Evolutionary conservation across 2,797 vertebrate genomes (phyloP), one percentile per base, ranked within the genome.

Genomic region (Thunnus albacares): DNA sequence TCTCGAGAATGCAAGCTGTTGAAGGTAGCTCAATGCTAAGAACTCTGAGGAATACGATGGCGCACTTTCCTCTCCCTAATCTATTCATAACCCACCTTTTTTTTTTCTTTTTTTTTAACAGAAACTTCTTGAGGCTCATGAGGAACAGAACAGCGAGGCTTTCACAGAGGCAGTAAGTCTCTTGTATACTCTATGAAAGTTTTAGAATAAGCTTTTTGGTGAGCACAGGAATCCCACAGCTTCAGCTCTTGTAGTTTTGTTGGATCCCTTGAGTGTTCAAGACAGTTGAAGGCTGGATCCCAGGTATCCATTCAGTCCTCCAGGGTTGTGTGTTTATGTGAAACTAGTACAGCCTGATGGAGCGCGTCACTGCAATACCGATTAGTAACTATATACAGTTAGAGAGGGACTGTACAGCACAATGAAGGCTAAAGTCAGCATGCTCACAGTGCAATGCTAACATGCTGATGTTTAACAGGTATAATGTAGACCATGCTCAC

Each of bases 121-220:
- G 98, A 99, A 99, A 97, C 97, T 99, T 84, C 95, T 99, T 71
- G 98, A 99, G 87, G 98, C 98, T 84, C 97, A 99, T 0, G 98
- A 99, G 93, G 98, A 99, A 93, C 98, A 99, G 90, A 99, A 99
- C 93, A 93, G 95, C 0, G 98, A 99, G 58, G 97, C 97, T 0
- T 99, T 99, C 92, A 99, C 98, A 4, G 98, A 99, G 81, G 98
- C 98, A 1, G 98, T 99, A 93, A 97, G 98, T 97, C 24, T 97
- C 24, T 73, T 51, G 30, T 49, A 20, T 58, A 30, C 56, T 15
- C 49, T 52, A 2, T 51, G 4, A 75, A 86, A 79, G 35, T 70
- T 73, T 79, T 74, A 52, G 72, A 85, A 45, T 30, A 60, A 52
- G 0, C 28, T 4, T 52, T 79, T 64, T 77, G 63, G 15, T 12